Evolutionary conservation across 2,888 invertebrate species (phyloP).

Genomic region (Brassicogethes aeneus): DNA sequence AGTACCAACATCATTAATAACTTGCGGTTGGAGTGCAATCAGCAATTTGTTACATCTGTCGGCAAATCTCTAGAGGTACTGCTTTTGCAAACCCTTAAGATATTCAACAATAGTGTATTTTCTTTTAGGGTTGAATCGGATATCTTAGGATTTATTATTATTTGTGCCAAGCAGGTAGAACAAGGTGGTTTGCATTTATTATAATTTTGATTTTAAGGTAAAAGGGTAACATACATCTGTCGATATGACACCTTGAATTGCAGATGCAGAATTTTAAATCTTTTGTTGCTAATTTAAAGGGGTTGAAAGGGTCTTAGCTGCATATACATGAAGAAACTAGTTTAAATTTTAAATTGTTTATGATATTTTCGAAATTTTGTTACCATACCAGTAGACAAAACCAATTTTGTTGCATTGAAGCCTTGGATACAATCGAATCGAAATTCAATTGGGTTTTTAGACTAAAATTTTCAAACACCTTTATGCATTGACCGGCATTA

Average conservation of each 20-base stretch:
- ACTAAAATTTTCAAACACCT: not conserved
- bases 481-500: not conserved
- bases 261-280: not conserved
- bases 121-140: no score
- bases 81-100: conserved; percentile 12
- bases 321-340: not conserved
- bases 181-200: conserved; percentile 2
- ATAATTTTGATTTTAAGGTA: conserved; percentile 12
- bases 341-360: not conserved
- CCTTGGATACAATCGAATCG: no score
- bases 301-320: conserved; percentile 6
- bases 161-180: conserved; percentile 11
- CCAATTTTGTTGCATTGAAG: no score
- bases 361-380: no score
- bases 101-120: no score
- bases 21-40: not conserved
- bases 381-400: no score
- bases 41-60: conserved; percentile 16
- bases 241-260: conserved; percentile 4
- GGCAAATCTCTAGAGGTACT: conserved; percentile 9
- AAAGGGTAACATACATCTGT: conserved; percentile 16
- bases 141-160: no score
- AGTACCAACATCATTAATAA: not conserved
- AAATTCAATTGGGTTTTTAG: no score
- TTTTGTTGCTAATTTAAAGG: conserved; percentile 8